These are phyloP conservation scores for Mycetomoellerius zeteki DNA, from an alignment of 1,140 invertebrate species.

Conservation along the genomic window DNA sequence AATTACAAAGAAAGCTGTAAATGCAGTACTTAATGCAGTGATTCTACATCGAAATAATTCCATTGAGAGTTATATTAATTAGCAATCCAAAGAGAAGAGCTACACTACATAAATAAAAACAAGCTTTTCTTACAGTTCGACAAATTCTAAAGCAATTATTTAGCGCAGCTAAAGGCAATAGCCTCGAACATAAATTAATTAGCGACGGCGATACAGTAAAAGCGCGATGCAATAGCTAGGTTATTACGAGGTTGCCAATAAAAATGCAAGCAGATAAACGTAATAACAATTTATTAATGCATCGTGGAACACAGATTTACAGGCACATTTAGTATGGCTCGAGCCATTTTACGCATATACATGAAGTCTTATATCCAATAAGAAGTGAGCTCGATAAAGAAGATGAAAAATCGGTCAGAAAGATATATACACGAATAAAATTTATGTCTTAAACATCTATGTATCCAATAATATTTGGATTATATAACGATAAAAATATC, in stretches of 20 bases:
- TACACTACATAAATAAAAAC: slow-evolving; percentile 27
- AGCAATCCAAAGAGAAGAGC: slow-evolving; percentile 5
- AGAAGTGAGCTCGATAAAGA: slow-evolving; percentile 5
- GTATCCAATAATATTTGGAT: neutral
- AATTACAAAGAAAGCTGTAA: slow-evolving; percentile 2
- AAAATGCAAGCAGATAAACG: slow-evolving; percentile 83
- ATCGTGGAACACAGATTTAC: slow-evolving; percentile 82
- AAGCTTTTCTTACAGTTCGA: slow-evolving; percentile 13
- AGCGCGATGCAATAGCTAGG: slow-evolving; percentile 57
- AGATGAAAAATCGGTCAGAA: neutral
- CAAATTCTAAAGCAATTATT: slow-evolving; percentile 16
- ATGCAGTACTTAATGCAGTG: neutral
- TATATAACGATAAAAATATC: slow-evolving; percentile 1
- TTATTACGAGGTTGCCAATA: slow-evolving; percentile 79
- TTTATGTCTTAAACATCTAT: neutral
- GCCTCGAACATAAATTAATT: slow-evolving; percentile 9
- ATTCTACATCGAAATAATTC: neutral
- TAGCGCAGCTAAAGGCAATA: neutral
- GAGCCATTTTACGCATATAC: slow-evolving; percentile 55
- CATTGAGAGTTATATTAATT: neutral
- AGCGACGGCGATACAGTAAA: neutral
- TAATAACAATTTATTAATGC: slow-evolving; percentile 85
- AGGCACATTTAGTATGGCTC: slow-evolving; percentile 76
- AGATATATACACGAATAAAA: slow-evolving; percentile 19
- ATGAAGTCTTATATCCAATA: slow-evolving; percentile 27